Base-by-base conservation (phyloP, 1,140 invertebrate genomes). In the Neelides sp. region DNA sequence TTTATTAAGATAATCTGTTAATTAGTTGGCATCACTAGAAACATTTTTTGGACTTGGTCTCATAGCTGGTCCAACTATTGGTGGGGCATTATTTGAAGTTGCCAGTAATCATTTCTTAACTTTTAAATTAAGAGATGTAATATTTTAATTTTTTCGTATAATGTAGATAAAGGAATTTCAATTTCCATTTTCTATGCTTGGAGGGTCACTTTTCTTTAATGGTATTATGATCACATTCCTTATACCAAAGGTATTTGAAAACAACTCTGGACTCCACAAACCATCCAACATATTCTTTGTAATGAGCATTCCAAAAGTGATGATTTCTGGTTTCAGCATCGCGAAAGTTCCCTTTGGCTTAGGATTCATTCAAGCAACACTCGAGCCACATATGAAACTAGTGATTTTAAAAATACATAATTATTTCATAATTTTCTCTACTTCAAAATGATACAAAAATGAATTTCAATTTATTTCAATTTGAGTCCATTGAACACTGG, bases 341-440 rank as follows among this genome's bases (percentile, higher is more conserved):
- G 74, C 83, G 36, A 76, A 73, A 0, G 82, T 82, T 0, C 83
- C 83, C 49, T 76, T 81, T 69, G 84, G 80, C 57, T 83, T 87
- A 34, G 83, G 85, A 46, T 88, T 87, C 66, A 67, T 87, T 3
- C 78, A 82, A 64, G 83, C 83, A 0, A 86, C 82, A 0, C 20
- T 89, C 5, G 84, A 87, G 61, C 84, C 84, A 1, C 85, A 88
- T 72, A 65, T 89, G 15, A 64, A 83, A 55, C 76, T 79, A 66
- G 82, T 69, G 62, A 54, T 30, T 26, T 30, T n/a, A n/a, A n/a
- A n/a, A 47, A 37, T 12, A 52, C 13, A 39, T 47, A 34, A n/a
- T 47, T 39, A 20, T 47, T 19, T 13, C 13, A 13, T 8, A 42
- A 17, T 15, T 7, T 13, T 12, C 26, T 2, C 27, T 8, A 40